Conservation (phyloP, 1,140 invertebrate species). For the Zaprionus vittiger region DNA sequence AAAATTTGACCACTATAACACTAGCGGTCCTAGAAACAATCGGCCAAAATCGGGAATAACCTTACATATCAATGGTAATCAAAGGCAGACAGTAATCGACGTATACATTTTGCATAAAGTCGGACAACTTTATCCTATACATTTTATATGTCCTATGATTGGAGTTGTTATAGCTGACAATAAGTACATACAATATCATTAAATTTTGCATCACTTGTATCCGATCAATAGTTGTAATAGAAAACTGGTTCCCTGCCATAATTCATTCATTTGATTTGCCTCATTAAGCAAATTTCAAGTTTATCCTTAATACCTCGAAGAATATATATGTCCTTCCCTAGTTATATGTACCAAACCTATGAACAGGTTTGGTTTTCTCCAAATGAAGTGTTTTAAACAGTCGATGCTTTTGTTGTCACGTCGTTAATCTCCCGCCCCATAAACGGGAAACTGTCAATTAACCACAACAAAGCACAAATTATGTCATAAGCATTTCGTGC, state of each 20-base stretch:
- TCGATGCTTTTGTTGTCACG: slow-evolving; percentile 11
- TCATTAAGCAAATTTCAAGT: not conserved
- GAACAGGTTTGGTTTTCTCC: slow-evolving; percentile 10
- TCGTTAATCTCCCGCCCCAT: slow-evolving; percentile 55
- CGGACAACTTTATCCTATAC: too few species aligned
- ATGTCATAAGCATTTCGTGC: slow-evolving; percentile 70
- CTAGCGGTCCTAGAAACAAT: too few species aligned
- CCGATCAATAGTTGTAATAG: not conserved
- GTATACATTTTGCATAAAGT: too few species aligned
- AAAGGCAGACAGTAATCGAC: too few species aligned
- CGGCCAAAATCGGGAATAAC: too few species aligned
- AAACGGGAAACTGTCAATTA: slow-evolving; percentile 59
- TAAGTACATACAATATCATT: too few species aligned
- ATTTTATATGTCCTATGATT: too few species aligned
- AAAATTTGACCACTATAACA: too few species aligned
- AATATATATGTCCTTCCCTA: not conserved
- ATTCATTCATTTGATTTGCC: not conserved
- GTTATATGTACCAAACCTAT: not conserved
- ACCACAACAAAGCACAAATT: slow-evolving; percentile 79
- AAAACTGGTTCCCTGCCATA: not conserved
- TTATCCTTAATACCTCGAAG: not conserved
- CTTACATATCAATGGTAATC: too few species aligned
- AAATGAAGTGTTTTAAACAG: slow-evolving; percentile 4
- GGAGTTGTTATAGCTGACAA: too few species aligned
- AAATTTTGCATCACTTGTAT: not conserved